These are phyloP conservation scores for Crocuta crocuta DNA, from an alignment of 2,113 vertebrate genomes.

Conservation along the genomic window DNA sequence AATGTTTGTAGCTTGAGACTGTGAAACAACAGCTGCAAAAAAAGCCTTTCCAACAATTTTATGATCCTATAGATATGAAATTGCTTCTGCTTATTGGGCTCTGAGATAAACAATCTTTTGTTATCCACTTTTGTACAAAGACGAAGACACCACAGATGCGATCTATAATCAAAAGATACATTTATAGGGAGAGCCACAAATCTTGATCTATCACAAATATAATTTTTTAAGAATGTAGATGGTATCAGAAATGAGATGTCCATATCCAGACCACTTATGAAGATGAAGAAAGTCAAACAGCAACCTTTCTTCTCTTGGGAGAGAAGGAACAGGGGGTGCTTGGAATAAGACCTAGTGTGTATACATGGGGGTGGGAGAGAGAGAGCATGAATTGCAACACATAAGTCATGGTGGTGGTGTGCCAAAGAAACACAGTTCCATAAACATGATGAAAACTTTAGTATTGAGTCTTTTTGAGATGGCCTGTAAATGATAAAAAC, in stretches of 20 bases:
- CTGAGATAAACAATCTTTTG: not conserved
- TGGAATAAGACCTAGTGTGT: not conserved
- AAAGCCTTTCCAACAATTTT: constrained; percentile 12
- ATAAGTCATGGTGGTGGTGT: not conserved
- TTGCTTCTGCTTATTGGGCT: not conserved
- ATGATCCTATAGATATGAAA: constrained; percentile 11
- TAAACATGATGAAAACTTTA: not conserved
- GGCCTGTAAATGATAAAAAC: constrained; percentile 5
- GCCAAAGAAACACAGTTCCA: not conserved
- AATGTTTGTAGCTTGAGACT: constrained; percentile 23
- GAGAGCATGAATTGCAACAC: not conserved
- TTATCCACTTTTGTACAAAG: constrained; percentile 3
- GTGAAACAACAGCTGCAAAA: constrained; percentile 20
- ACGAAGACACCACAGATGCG: not conserved
- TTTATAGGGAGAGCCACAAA: not conserved
- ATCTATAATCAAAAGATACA: constrained; percentile 11
- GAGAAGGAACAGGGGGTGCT: not conserved
- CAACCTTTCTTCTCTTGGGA: not conserved
- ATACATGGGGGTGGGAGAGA: fast-evolving
- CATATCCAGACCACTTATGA: not conserved
- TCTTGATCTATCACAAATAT: not conserved
- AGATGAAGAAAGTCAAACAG: not conserved
- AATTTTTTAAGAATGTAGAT: not conserved
- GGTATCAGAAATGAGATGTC: not conserved
- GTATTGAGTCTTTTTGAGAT: not conserved